phyloP scores from a whole-genome alignment of 35 echinoderm and acorn worm species.

The Lytechinus pictus region DNA sequence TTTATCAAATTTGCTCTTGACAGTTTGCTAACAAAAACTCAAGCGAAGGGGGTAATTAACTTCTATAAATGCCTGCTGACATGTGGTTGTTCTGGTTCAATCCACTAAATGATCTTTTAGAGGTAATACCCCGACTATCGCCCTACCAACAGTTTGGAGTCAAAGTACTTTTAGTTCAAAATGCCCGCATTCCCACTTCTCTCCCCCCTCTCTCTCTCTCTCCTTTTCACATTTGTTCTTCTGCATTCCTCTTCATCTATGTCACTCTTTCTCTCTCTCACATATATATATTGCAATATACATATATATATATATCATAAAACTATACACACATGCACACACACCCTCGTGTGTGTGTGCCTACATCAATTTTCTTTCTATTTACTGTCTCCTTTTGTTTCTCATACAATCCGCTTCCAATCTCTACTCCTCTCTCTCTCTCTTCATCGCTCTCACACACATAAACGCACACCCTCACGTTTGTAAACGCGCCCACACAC shows the following conservation, averaged over 20 bases:
- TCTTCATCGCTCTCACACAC: neutral
- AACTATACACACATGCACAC: too few relatives aligned
- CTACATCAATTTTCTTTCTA: too few relatives aligned
- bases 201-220: neutral
- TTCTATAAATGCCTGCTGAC: slow-evolving; percentile 46
- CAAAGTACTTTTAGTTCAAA: slow-evolving; percentile 47
- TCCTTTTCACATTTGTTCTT: neutral
- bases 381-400: too few relatives aligned
- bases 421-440: neutral
- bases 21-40: slow-evolving; percentile 56
- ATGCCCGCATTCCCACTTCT: neutral
- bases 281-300: too few relatives aligned
- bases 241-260: too few relatives aligned
- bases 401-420: too few relatives aligned
- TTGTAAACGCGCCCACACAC: too few relatives aligned
- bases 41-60: slow-evolving; percentile 48
- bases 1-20: slow-evolving; percentile 36
- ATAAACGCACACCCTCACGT: neutral
- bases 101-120: slow-evolving; percentile 46
- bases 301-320: too few relatives aligned
- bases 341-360: too few relatives aligned
- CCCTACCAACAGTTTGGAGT: slow-evolving; percentile 28
- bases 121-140: neutral
- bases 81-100: slow-evolving; percentile 40
- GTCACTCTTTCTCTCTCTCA: too few relatives aligned